Base-by-base conservation (phyloP, 2,888 invertebrate species). In the Abrostola triplasia region DNA sequence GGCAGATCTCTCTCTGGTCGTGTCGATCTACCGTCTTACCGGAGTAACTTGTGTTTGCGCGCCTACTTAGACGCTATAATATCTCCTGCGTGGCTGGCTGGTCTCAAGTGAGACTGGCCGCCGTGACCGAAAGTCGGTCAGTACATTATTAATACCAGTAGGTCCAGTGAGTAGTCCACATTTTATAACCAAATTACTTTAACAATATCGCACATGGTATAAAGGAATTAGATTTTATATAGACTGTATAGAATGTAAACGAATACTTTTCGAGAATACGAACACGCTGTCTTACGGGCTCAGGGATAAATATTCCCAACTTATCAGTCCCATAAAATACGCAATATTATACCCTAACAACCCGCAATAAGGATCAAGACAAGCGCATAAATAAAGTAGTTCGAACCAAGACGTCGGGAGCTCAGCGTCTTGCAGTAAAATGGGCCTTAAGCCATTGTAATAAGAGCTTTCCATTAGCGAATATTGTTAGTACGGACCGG, bases 171-270 rank as follows among this genome's bases (percentile, higher is more conserved):
- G 24, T 24, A 24, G 24, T 24, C 24, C 24, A 24, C 4, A 24
- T 4, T 24, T 2, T 24, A 24, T 24, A 24, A 24, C 24, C 4
- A 24, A 24, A 24, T 24, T 24, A 24, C 1, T 1, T 4, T 24
- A 4, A 47, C 44, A 47, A n/a, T 24, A 56, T 56, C 53, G 54
- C 52, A 61, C 57, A 61, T 41, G 47, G 56, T 60, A 59, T 50
- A 57, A 51, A 52, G 47, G 73, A 61, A 72, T 69, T 72, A 57
- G 65, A 68, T 76, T 75, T 73, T 73, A 73, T 64, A 73, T 61
- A 52, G 51, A 61, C 56, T 59, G 49, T 59, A 64, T 59, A 69
- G 38, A 76, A 72, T 69, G 61, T 59, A 65, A 75, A 56, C 56
- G 69, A 67, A 77, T 69, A 77, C 65, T 77, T 57, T 64, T 66